phyloP scores from a whole-genome alignment of 1,140 invertebrate genomes.

The Choristoneura fumiferana region DNA sequence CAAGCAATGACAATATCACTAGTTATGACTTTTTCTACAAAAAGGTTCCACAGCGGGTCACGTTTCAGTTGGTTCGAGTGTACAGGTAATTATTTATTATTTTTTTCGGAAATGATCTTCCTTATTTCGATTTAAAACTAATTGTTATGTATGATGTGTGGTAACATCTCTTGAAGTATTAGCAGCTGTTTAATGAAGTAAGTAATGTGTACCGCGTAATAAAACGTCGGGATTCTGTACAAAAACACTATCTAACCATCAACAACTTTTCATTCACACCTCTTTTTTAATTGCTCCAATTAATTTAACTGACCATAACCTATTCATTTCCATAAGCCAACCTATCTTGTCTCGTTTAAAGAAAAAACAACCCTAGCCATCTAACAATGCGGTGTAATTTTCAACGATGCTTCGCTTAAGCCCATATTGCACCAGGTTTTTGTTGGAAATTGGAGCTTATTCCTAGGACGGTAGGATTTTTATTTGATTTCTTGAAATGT shows the following conservation, averaged over 20 bases:
- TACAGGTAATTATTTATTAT: too few relatives aligned
- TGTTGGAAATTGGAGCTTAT: background rate
- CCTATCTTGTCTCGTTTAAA: background rate
- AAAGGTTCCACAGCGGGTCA: too few relatives aligned
- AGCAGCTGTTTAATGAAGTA: too few relatives aligned
- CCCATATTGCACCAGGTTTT: conserved; percentile 1
- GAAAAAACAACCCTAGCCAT: background rate
- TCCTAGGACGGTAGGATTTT: background rate
- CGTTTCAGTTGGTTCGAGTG: too few relatives aligned
- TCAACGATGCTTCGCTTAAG: background rate
- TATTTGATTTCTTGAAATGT: background rate
- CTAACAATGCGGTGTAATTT: background rate
- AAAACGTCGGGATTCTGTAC: too few relatives aligned
- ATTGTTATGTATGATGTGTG: too few relatives aligned
- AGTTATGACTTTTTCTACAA: too few relatives aligned
- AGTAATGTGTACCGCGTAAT: too few relatives aligned
- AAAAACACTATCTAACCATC: background rate
- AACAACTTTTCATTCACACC: conserved; percentile 4
- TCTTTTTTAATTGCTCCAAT: conserved; percentile 7
- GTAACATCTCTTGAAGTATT: too few relatives aligned
- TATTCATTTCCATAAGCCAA: conserved; percentile 12
- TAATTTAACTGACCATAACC: conserved; percentile 16
- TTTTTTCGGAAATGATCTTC: too few relatives aligned
- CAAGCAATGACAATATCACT: too few relatives aligned
- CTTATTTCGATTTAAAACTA: too few relatives aligned